These are phyloP conservation scores for Trochalopteron elliotii DNA, from an alignment of 2,113 vertebrate genomes.

Conservation along the genomic window DNA sequence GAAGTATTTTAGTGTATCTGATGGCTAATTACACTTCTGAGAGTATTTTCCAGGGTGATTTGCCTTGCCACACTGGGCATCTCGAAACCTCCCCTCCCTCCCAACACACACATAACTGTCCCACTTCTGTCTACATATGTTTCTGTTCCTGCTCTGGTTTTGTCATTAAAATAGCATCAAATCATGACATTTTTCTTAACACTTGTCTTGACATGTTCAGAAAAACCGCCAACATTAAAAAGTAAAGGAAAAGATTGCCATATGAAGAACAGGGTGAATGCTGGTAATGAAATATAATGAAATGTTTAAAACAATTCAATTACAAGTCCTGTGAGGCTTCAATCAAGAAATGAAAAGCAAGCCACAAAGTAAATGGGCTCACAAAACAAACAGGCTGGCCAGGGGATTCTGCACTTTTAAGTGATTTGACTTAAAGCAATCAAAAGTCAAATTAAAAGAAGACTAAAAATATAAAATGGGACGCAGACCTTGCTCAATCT, in stretches of 20 bases:
- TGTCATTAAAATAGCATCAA: background rate
- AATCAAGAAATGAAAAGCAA: background rate
- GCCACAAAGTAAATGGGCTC: background rate
- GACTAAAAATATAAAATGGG: constrained; percentile 6
- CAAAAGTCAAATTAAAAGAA: background rate
- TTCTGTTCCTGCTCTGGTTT: background rate
- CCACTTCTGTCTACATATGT: background rate
- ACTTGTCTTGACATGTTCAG: background rate
- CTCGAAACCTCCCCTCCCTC: background rate
- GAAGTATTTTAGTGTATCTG: background rate
- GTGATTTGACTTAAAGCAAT: background rate
- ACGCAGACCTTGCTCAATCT: background rate
- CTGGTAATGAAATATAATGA: background rate
- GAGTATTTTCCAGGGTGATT: background rate
- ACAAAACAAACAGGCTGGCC: background rate
- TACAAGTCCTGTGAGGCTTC: background rate
- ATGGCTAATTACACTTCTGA: background rate
- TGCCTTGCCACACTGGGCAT: background rate
- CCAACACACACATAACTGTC: background rate
- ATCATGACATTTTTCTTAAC: background rate
- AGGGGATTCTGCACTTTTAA: background rate
- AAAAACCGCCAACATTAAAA: background rate
- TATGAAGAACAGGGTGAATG: background rate
- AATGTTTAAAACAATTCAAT: background rate
- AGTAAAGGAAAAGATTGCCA: background rate